phyloP scores from a whole-genome alignment of 2,888 invertebrate species.

The Tinea semifulvella region DNA sequence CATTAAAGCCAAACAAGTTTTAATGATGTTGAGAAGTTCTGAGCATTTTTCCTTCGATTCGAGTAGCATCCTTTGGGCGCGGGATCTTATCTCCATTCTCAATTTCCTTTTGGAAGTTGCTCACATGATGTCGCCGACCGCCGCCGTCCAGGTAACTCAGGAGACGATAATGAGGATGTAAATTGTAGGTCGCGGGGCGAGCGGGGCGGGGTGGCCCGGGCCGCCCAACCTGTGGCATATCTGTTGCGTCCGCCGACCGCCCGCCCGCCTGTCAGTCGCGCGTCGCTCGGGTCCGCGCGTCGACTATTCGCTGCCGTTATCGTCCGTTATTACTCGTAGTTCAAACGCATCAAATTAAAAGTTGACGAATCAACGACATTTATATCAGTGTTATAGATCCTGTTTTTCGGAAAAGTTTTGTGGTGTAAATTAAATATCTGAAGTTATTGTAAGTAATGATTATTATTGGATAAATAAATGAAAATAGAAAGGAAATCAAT shows the following conservation, averaged over 20 bases:
- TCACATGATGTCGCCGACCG: constrained; percentile 2
- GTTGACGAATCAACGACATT: neutral
- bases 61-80: neutral
- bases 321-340: neutral
- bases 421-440: too few species aligned
- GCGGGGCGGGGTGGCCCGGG: constrained; percentile 38
- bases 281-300: constrained; percentile 18
- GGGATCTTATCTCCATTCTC: neutral
- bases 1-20: too few species aligned
- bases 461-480: too few species aligned
- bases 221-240: constrained; percentile 61
- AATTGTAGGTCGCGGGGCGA: constrained; percentile 19
- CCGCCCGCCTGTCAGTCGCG: constrained; percentile 25
- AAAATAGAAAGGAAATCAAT: constrained; percentile 7
- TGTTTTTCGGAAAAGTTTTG: too few species aligned
- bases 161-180: constrained; percentile 21
- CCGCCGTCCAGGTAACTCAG: constrained; percentile 32
- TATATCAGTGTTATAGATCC: too few species aligned
- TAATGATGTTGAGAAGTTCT: constrained; percentile 5
- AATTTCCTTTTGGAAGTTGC: neutral
- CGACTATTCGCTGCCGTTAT: constrained; percentile 16
- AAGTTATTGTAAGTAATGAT: too few species aligned
- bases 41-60: constrained; percentile 4
- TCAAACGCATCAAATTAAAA: neutral
- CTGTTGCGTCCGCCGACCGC: constrained; percentile 56